A percentile compares a stretch with the other conserved stretches of the same genome.
Conservation (phyloP, 2,888 invertebrate species). For the Lepidonotus clava region DNA sequence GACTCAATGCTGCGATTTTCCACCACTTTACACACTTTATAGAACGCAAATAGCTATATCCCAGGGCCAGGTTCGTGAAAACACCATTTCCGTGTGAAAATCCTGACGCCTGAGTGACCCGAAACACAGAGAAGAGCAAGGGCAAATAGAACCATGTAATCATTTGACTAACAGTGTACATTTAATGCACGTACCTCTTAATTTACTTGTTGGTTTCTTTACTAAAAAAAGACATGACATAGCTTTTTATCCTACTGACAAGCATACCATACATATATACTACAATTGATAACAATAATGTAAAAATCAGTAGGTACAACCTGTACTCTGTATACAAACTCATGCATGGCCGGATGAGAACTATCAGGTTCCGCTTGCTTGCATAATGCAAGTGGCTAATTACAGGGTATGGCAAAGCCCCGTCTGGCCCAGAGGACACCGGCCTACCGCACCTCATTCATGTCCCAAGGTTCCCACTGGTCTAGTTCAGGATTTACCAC, state of each 20-base stretch:
- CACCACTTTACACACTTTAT: slow-evolving; percentile 54
- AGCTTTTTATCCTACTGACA: no score
- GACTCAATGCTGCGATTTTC: slow-evolving; percentile 42
- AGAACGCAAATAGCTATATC: neutral
- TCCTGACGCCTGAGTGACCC: neutral
- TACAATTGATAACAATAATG: neutral
- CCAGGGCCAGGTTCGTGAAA: neutral
- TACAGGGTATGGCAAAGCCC: neutral
- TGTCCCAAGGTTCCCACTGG: neutral
- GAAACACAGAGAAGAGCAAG: neutral
- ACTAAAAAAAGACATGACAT: no score
- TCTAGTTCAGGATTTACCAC: neutral
- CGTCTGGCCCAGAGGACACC: neutral
- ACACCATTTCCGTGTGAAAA: neutral
- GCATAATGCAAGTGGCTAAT: slow-evolving; percentile 25
- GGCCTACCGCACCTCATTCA: slow-evolving; percentile 1
- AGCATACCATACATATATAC: neutral
- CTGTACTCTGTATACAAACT: neutral
- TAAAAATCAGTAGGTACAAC: neutral
- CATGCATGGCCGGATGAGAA: neutral
- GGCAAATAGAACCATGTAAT: neutral
- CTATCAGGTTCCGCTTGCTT: neutral
- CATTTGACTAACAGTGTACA: no score
- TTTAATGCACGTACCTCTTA: no score
- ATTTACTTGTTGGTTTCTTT: no score